Evolutionary conservation across 2,888 invertebrate species (phyloP), one percentile per base, ranked within the genome.

Genomic region (Aspidapion aeneum): DNA sequence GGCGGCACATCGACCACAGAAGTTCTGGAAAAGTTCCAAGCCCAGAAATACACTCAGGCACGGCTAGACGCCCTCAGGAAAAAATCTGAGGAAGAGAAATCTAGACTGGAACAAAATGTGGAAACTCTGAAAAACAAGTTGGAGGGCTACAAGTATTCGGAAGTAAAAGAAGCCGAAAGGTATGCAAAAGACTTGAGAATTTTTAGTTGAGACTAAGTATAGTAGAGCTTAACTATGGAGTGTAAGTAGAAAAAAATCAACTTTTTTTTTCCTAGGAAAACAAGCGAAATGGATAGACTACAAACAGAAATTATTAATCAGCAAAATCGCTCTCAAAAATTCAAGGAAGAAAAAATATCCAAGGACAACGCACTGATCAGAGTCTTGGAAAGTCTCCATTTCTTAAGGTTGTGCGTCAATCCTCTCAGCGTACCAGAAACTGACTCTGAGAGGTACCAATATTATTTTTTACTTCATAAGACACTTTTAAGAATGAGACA

Each of bases 151-250:
- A 92, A 91, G 77, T 93, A 90, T 76, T 88, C 90, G 0, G 91
- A 92, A 69, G 89, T 89, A 12, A 90, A 90, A 77, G 91, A 91
- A 72, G 88, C 87, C 65, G 91, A 93, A 80, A 88, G 89, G 93
- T 93, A 79, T 82, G 86, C 21, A 17, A n/a, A n/a, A n/a, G 35
- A 54, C 16, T 20, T 9, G 7, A 20, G 12, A 58, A 35, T 52
- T 55, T 62, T 63, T 64, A 63, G 21, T 35, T n/a, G n/a, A n/a
- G n/a, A n/a, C n/a, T n/a, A n/a, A n/a, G n/a, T n/a, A n/a, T n/a
- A n/a, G n/a, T n/a, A n/a, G n/a, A n/a, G n/a, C n/a, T n/a, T n/a
- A n/a, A n/a, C n/a, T n/a, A n/a, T n/a, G n/a, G n/a, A n/a, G n/a
- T n/a, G n/a, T n/a, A n/a, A n/a, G n/a, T n/a, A n/a, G n/a, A n/a